Percentiles rank a stretch among this genome's conserved stretches.
Conservation (phyloP, 2,888 invertebrate species). For the Oxystoma pomonae region DNA sequence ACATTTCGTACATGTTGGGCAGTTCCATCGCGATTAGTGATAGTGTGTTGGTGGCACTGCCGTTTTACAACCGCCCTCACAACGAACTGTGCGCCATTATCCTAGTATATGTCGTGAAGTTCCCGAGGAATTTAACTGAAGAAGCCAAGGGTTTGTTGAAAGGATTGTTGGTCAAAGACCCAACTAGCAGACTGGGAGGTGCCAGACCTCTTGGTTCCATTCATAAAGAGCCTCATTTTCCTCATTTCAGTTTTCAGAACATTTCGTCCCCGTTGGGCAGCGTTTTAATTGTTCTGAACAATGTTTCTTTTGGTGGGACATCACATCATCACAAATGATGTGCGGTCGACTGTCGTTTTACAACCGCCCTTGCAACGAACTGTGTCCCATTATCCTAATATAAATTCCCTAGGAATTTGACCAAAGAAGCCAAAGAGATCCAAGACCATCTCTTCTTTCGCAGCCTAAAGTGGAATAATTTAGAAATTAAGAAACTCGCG, state of each 20-base stretch:
- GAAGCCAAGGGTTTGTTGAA: constrained; percentile 85
- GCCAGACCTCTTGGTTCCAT: constrained; percentile 57
- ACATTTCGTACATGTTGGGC: constrained; percentile 61
- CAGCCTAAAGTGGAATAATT: constrained; percentile 91
- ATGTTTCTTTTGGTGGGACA: too few species aligned
- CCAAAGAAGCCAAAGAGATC: constrained; percentile 90
- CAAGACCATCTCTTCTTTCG: constrained; percentile 94
- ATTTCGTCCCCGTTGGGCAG: constrained; percentile 62
- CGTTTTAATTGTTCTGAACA: too few species aligned
- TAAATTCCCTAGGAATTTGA: constrained; percentile 87
- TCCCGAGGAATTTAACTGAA: constrained; percentile 82
- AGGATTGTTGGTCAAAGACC: constrained; percentile 90
- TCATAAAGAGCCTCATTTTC: constrained; percentile 66
- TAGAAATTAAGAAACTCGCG: constrained; percentile 85
- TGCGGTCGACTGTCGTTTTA: constrained; percentile 99
- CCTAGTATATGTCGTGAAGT: constrained; percentile 88
- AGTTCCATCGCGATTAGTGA: constrained; percentile 60
- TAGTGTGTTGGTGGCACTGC: constrained; percentile 73
- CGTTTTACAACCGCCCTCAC: constrained; percentile 97
- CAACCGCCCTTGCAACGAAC: constrained; percentile 93
- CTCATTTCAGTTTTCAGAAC: constrained; percentile 82
- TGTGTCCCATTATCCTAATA: constrained; percentile 92
- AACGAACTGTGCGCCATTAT: constrained; percentile 95
- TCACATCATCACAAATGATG: too few species aligned
- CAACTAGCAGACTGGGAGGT: constrained; percentile 83